These are phyloP conservation scores for Pelvicachromis taeniatus DNA, from an alignment of 2,113 vertebrate genomes.

Conservation along the genomic window DNA sequence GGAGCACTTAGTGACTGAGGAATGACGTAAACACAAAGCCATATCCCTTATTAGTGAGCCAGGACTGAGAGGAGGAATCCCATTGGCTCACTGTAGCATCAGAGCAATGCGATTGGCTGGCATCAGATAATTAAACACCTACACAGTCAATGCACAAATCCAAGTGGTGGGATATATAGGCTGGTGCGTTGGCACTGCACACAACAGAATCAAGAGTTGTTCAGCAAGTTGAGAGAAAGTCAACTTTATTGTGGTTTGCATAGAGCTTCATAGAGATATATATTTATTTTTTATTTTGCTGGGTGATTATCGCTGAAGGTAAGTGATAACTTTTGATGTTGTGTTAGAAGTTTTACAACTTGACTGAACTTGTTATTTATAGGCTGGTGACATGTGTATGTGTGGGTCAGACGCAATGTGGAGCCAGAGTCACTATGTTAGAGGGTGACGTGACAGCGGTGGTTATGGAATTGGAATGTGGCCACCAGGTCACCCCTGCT, in stretches of 20 bases:
- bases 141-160: constrained; percentile 77
- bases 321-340: constrained; percentile 46
- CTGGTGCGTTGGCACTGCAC: constrained; percentile 57
- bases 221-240: constrained; percentile 69
- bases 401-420: background rate
- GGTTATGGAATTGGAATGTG: constrained; percentile 21
- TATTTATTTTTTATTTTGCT: constrained; percentile 43
- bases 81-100: constrained; percentile 60
- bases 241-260: constrained; percentile 56
- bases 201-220: constrained; percentile 70
- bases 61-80: constrained; percentile 43
- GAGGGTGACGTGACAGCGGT: background rate
- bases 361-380: background rate
- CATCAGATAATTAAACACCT: constrained; percentile 77
- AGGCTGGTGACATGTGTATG: background rate
- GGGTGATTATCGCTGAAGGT: constrained; percentile 64
- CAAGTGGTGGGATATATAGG: constrained; percentile 85
- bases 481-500: background rate
- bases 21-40: constrained; percentile 75
- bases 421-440: background rate
- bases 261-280: constrained; percentile 36
- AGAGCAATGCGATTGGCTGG: constrained; percentile 73
- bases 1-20: constrained; percentile 73
- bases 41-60: constrained; percentile 54
- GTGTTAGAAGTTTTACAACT: background rate